Conservation (phyloP, 2,888 invertebrate species). For the Latrodectus hesperus region DNA sequence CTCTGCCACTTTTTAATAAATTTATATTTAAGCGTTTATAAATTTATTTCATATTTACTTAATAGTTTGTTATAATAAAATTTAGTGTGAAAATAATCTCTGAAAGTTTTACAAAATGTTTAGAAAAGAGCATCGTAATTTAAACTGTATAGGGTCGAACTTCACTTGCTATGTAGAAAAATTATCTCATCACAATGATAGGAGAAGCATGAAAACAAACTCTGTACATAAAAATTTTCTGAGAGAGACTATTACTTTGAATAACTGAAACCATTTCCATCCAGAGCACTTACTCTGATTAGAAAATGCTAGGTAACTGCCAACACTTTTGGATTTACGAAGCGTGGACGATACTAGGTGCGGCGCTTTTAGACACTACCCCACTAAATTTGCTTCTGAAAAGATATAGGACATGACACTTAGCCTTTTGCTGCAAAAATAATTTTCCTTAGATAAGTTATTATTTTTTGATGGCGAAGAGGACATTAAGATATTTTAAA, state of each 20-base stretch:
- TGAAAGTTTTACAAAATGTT: no score
- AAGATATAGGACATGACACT: background rate
- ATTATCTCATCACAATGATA: no score
- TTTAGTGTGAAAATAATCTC: no score
- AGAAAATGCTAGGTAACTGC: constrained; percentile 1
- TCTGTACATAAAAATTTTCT: background rate
- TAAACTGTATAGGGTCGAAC: no score
- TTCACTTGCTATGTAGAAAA: no score
- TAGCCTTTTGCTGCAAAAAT: background rate
- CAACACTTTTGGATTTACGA: constrained; percentile 5
- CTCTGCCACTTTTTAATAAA: no score
- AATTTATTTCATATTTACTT: no score
- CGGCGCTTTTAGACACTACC: background rate
- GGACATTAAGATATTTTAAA: no score
- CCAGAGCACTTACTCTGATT: constrained; percentile 5
- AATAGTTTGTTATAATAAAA: no score
- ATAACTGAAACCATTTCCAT: constrained; percentile 1
- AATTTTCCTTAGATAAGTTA: background rate
- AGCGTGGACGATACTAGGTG: background rate
- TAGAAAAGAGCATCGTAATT: no score
- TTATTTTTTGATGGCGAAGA: background rate
- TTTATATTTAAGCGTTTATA: no score
- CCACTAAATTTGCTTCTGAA: background rate
- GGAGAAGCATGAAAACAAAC: background rate
- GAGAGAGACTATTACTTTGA: background rate